Evolutionary conservation across 2,888 invertebrate species (phyloP), one percentile per base, ranked within the genome.

Genomic region (Thera britannica): DNA sequence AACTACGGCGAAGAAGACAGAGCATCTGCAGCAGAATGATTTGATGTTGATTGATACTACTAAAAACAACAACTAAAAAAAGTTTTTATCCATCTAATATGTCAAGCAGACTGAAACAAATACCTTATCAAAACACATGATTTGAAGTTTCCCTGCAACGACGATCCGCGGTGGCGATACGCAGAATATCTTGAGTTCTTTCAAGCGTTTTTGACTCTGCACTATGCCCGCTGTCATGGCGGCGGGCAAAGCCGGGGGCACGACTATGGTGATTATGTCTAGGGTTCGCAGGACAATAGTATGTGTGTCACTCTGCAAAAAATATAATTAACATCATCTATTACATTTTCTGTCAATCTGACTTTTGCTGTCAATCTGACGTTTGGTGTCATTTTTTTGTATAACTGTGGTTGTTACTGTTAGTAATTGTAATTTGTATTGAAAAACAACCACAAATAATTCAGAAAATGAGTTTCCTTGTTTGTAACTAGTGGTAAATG

Each of bases 191-290:
- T 95, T 94, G 62, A 95, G 90, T 68, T 92, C 93, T 77, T 95
- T 95, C 72, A 97, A 87, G 12, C 97, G 93, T 62, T 94, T 94
- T 84, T 97, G 97, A 70, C 97, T 97, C 88, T 96, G 96, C 38
- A 97, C 95, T 62, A 96, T 97, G 66, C 97, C 97, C 34, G 97
- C 96, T 1, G 97, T 97, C 96, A 97, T 97, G 44, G 97, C 97
- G 63, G 97, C 98, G 5, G 98, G 98, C 55, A 98, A 89, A 8
- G 98, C 98, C 3, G 98, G 98, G 0, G 98, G 98, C 34, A 98
- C 97, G 7, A 98, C 98, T 76, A 98, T 98, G 0, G 98, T 98
- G 74, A 99, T 96, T 65, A 98, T 96, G 84, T 98, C 98, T 75
- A 98, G 90, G 1, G 97, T 96, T 60, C 98, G 96, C 51, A 98